Conservation (phyloP, 37 sponge, comb jelly and placozoan species). For the Haliclona indistincta region DNA sequence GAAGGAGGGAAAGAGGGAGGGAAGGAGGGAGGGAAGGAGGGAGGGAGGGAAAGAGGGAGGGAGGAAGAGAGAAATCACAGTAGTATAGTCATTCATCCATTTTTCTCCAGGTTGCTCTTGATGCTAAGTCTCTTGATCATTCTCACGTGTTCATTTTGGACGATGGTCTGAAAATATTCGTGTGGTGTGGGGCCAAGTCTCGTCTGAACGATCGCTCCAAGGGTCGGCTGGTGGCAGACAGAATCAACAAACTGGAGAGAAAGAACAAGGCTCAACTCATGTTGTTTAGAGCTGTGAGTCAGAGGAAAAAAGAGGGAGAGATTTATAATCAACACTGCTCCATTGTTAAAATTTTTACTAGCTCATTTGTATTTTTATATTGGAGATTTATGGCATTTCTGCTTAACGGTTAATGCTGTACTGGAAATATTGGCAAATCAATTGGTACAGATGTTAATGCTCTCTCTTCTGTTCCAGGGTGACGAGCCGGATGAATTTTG, state of each 20-base stretch:
- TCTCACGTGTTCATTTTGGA: conserved; percentile 88
- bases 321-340: too few species aligned
- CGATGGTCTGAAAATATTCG: conserved; percentile 60
- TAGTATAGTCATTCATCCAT: too few species aligned
- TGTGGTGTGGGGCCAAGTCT: conserved; percentile 86
- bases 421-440: too few species aligned
- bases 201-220: conserved; percentile 59
- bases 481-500: conserved; percentile 84
- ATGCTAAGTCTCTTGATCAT: conserved; percentile 62
- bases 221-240: conserved; percentile 80
- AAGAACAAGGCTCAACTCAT: conserved; percentile 69
- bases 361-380: background rate
- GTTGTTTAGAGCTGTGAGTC: conserved; percentile 51
- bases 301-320: background rate
- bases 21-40: too few species aligned
- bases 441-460: too few species aligned
- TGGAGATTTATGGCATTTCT: conserved; percentile 4
- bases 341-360: background rate
- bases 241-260: conserved; percentile 89
- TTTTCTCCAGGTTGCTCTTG: conserved; percentile 37
- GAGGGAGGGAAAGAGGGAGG: too few species aligned
- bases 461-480: conserved; percentile 46
- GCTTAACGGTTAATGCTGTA: too few species aligned
- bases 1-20: too few species aligned
- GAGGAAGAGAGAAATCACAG: too few species aligned